These are phyloP conservation scores for Naso thynnoides DNA, from an alignment of 2,797 vertebrate genomes.

Conservation along the genomic window DNA sequence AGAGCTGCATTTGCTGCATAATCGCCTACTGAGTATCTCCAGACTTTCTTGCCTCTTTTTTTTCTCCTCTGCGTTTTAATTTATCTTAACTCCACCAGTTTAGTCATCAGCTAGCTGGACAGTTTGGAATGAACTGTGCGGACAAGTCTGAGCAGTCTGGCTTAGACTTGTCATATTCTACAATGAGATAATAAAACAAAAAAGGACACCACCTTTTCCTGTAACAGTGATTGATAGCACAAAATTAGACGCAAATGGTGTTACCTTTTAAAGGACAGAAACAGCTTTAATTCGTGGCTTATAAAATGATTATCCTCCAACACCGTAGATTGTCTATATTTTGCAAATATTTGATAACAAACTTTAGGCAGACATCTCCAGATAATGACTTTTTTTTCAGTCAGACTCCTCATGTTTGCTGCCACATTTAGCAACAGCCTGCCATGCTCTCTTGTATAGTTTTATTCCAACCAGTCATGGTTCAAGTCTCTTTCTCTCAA, in stretches of 20 bases:
- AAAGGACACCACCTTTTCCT: background rate
- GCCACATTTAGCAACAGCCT: slow-evolving; percentile 42
- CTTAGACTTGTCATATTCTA: slow-evolving; percentile 43
- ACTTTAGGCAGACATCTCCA: slow-evolving; percentile 47
- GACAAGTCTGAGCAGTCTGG: slow-evolving; percentile 34
- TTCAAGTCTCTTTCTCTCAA: slow-evolving; percentile 23
- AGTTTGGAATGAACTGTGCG: slow-evolving; percentile 15
- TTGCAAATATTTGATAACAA: slow-evolving; percentile 48
- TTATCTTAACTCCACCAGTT: slow-evolving; percentile 39
- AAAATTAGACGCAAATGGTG: slow-evolving; percentile 41
- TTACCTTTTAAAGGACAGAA: slow-evolving; percentile 34
- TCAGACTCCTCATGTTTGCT: slow-evolving; percentile 22
- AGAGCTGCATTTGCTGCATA: slow-evolving; percentile 80
- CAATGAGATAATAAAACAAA: slow-evolving; percentile 19
- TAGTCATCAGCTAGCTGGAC: slow-evolving; percentile 46
- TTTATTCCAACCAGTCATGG: slow-evolving; percentile 12
- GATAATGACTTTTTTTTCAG: slow-evolving; percentile 49
- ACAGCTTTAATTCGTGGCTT: slow-evolving; percentile 37
- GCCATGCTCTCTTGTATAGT: slow-evolving; percentile 11
- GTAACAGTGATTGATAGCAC: slow-evolving; percentile 46
- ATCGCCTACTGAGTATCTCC: slow-evolving; percentile 73
- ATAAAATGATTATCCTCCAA: slow-evolving; percentile 33
- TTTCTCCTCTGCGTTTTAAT: slow-evolving; percentile 39
- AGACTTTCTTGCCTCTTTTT: slow-evolving; percentile 54
- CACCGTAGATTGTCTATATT: slow-evolving; percentile 38